Evolutionary conservation across 2,888 invertebrate species (phyloP).

Genomic region (Elmis aenea): DNA sequence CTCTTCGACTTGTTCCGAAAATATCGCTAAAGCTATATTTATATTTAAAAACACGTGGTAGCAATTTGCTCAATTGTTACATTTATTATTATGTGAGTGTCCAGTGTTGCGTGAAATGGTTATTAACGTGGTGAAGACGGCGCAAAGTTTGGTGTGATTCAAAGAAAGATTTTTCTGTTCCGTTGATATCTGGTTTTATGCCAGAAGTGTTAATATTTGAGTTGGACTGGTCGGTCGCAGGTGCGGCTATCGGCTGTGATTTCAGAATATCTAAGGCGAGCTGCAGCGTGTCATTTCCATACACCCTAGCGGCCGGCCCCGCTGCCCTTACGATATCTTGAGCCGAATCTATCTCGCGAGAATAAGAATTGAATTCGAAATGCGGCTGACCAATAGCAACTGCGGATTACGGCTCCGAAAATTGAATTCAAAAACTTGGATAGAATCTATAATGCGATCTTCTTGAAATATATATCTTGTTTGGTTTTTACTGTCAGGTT

Average conservation of each 20-base stretch:
- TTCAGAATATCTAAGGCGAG: slow-evolving; percentile 44
- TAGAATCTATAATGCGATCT: slow-evolving; percentile 46
- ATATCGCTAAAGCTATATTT: too few relatives aligned
- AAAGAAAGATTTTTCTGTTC: too few relatives aligned
- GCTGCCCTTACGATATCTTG: slow-evolving; percentile 36
- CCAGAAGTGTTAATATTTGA: slow-evolving; percentile 43
- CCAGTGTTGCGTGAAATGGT: too few relatives aligned
- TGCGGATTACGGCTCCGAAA: slow-evolving; percentile 47
- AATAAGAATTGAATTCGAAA: slow-evolving; percentile 49
- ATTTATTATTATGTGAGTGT: too few relatives aligned
- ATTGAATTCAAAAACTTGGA: slow-evolving; percentile 50
- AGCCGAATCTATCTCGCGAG: slow-evolving; percentile 42
- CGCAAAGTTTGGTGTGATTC: too few relatives aligned
- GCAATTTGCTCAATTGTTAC: too few relatives aligned
- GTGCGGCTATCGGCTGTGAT: slow-evolving; percentile 44
- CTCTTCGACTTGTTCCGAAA: too few relatives aligned
- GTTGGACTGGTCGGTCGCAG: slow-evolving; percentile 38
- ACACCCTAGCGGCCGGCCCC: slow-evolving; percentile 40
- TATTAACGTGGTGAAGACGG: too few relatives aligned
- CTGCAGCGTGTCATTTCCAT: slow-evolving; percentile 41
- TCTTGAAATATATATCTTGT: slow-evolving; percentile 33
- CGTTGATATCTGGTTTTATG: too few relatives aligned
- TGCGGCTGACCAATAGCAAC: slow-evolving; percentile 47
- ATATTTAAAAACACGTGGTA: too few relatives aligned
- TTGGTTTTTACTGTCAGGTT: slow-evolving; percentile 34